Percentiles rank a stretch among this genome's conserved stretches.
Conservation (phyloP, 2,113 vertebrate species). For the Sphyrna mokarran region DNA sequence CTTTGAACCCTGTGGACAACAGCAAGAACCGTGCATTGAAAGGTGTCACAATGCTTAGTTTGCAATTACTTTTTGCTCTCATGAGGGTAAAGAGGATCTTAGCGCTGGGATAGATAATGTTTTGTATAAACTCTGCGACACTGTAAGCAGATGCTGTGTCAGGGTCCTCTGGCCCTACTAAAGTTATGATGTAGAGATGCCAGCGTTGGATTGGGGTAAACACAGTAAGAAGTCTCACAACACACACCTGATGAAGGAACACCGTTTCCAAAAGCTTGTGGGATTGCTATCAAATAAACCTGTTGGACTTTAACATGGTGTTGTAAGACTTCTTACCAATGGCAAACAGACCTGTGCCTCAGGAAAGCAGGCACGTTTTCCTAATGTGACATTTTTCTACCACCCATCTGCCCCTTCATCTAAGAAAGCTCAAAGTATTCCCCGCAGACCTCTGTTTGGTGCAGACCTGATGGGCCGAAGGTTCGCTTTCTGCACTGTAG, state of each 20-base stretch:
- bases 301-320: too few species aligned
- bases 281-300: too few species aligned
- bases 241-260: too few species aligned
- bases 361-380: neutral
- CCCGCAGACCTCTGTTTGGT: too few species aligned
- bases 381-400: neutral
- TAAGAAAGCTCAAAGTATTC: neutral
- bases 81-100: neutral
- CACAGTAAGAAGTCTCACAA: too few species aligned
- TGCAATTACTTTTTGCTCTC: neutral
- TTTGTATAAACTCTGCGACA: neutral
- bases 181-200: too few species aligned
- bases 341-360: neutral
- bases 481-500: too few species aligned
- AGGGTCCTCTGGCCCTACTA: neutral
- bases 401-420: neutral
- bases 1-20: neutral
- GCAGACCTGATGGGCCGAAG: too few species aligned
- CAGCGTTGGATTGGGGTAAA: too few species aligned
- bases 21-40: neutral
- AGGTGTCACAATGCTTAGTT: neutral
- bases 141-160: neutral
- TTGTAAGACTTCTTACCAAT: too few species aligned
- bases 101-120: neutral
- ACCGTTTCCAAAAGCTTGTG: too few species aligned